Percentiles rank a stretch among this genome's conserved stretches.
Evolutionary conservation across 1,140 invertebrate species (phyloP).

Genomic region (Mya arenaria): DNA sequence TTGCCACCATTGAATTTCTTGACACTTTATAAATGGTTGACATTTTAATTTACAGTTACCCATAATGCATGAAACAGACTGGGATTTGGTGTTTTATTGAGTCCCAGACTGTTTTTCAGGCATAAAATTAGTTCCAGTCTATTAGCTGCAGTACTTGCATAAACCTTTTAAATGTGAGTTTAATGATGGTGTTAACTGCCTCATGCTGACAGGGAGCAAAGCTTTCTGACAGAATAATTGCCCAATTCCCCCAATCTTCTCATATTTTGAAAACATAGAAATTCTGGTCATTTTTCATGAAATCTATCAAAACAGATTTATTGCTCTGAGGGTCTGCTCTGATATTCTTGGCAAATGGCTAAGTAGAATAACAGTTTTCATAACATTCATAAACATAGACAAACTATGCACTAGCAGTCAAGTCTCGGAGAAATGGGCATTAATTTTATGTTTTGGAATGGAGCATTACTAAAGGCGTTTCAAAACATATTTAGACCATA

Average conservation of each 20-base stretch:
- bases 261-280: slow-evolving; percentile 56
- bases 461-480: not conserved
- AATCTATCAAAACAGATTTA: slow-evolving; percentile 45
- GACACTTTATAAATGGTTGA: too few species aligned
- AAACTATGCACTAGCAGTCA: slow-evolving; percentile 33
- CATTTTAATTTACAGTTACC: too few species aligned
- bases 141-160: slow-evolving; percentile 21
- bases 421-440: slow-evolving; percentile 2
- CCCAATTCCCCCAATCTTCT: slow-evolving; percentile 49
- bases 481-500: not conserved
- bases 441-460: slow-evolving; percentile 27
- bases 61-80: not conserved
- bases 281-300: slow-evolving; percentile 52
- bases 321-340: not conserved
- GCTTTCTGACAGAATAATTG: slow-evolving; percentile 48
- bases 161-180: slow-evolving; percentile 37
- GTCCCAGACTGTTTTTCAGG: not conserved
- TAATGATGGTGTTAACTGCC: slow-evolving; percentile 51
- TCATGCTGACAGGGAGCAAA: slow-evolving; percentile 43
- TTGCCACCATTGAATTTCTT: too few species aligned
- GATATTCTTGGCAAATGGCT: slow-evolving; percentile 20
- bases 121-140: not conserved
- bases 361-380: slow-evolving; percentile 58
- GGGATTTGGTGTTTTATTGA: not conserved
- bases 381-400: slow-evolving; percentile 46